Evolutionary conservation across 2,797 vertebrate species (phyloP).

Genomic region (Cryptoprocta ferox): DNA sequence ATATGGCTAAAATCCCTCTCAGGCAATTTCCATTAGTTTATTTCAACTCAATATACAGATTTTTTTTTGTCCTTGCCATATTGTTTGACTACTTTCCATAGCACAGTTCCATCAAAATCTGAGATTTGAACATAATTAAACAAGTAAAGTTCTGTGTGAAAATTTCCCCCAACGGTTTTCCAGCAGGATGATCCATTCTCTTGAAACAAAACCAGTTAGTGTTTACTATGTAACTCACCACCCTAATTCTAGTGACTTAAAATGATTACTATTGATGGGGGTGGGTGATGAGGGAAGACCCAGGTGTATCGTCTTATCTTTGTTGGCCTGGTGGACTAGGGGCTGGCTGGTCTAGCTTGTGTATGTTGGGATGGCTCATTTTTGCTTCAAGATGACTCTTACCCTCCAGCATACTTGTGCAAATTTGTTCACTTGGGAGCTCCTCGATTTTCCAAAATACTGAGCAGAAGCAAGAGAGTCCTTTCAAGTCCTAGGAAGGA

Average conservation of each 20-base stretch:
- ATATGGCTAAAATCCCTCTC: neutral
- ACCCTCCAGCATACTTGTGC: neutral
- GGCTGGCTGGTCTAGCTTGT: neutral
- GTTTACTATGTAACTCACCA: neutral
- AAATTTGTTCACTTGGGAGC: neutral
- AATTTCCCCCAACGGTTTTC: neutral
- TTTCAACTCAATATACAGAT: neutral
- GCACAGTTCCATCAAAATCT: neutral
- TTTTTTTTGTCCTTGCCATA: neutral
- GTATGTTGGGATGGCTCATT: neutral
- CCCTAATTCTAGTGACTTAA: neutral
- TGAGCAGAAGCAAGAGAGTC: neutral
- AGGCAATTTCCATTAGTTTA: neutral
- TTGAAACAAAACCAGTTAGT: neutral
- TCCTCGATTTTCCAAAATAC: neutral
- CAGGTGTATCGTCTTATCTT: neutral
- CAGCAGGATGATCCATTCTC: neutral
- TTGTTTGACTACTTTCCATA: neutral
- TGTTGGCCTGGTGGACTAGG: too few species aligned
- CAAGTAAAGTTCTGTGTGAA: neutral
- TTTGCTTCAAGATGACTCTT: neutral
- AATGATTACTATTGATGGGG: neutral
- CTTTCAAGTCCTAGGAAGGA: neutral
- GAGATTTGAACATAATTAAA: neutral
- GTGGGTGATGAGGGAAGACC: fast-evolving